Conservation (phyloP, 2,888 invertebrate genomes). For the Eurois occulta region DNA sequence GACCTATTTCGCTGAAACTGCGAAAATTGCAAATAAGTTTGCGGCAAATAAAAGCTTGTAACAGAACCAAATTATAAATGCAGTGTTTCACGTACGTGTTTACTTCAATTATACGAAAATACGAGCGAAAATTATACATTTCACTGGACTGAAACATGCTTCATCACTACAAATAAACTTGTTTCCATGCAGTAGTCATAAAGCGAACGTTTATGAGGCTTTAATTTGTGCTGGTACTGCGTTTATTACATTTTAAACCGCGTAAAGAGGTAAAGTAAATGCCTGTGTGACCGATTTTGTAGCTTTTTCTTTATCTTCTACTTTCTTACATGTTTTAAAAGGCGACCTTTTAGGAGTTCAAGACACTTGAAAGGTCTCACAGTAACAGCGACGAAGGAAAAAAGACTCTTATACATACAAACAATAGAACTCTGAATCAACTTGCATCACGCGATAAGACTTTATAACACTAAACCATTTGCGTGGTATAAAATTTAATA, state of each 20-base stretch:
- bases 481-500: constrained; percentile 31
- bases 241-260: constrained; percentile 50
- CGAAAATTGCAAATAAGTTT: constrained; percentile 18
- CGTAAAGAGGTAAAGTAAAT: constrained; percentile 30
- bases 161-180: constrained; percentile 50
- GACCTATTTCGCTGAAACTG: constrained; percentile 2
- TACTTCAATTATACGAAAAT: constrained; percentile 11
- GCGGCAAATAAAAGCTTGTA: background rate
- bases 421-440: constrained; percentile 11
- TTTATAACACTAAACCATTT: constrained; percentile 23
- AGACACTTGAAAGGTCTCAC: background rate
- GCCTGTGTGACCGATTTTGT: background rate
- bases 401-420: background rate
- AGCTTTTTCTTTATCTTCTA: background rate
- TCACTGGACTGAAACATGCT: constrained; percentile 19
- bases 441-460: constrained; percentile 8
- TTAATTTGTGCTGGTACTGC: constrained; percentile 29
- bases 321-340: background rate
- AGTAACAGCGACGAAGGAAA: constrained; percentile 3
- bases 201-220: constrained; percentile 50
- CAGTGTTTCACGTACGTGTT: background rate
- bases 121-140: constrained; percentile 28
- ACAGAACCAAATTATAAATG: background rate
- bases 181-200: constrained; percentile 42
- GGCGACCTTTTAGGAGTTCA: background rate